These are phyloP conservation scores for Eueremaeus valkanovi DNA, from an alignment of 2,888 invertebrate genomes.

Conservation along the genomic window DNA sequence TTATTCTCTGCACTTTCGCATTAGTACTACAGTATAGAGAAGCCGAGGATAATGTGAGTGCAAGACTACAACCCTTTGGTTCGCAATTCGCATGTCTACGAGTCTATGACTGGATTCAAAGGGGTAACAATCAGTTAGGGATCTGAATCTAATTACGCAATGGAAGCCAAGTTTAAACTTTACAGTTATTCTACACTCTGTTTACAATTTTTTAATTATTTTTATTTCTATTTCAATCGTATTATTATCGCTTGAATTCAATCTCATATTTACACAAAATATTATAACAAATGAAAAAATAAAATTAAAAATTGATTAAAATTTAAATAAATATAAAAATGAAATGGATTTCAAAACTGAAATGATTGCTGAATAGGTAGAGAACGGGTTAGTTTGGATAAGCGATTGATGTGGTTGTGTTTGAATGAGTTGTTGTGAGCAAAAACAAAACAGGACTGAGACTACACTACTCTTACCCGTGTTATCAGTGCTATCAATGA, in stretches of 20 bases:
- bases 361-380: background rate
- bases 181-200: background rate
- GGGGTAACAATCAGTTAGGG: conserved; percentile 16
- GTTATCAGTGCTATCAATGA: too few species aligned
- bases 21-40: background rate
- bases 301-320: background rate
- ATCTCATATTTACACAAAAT: too few species aligned
- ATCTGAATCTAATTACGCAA: conserved; percentile 19
- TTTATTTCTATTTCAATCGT: too few species aligned
- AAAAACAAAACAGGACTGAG: background rate
- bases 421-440: background rate
- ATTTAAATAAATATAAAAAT: background rate
- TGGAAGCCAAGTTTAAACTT: too few species aligned
- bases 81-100: conserved; percentile 24
- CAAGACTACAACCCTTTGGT: conserved; percentile 7
- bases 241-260: too few species aligned
- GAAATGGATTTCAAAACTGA: too few species aligned
- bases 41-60: background rate
- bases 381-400: background rate
- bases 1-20: background rate
- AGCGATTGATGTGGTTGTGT: background rate
- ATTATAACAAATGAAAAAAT: too few species aligned
- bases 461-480: too few species aligned
- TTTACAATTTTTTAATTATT: background rate
- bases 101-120: conserved; percentile 24